Evolutionary conservation across 2,113 vertebrate genomes (phyloP).

Genomic region (Propithecus coquereli): DNA sequence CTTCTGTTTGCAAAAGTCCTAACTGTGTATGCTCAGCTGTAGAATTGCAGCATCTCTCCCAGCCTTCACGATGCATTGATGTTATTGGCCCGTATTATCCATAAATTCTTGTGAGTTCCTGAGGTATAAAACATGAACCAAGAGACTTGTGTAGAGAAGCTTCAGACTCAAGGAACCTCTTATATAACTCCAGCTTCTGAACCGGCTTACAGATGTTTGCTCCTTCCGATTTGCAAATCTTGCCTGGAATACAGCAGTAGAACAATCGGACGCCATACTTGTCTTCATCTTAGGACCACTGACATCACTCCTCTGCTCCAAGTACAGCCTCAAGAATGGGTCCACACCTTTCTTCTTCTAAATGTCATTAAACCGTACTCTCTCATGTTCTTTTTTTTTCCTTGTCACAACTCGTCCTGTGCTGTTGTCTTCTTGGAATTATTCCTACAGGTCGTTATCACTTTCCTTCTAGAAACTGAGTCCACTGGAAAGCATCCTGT

Average conservation of each 20-base stretch:
- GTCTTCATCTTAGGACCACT: background rate
- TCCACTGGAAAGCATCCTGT: background rate
- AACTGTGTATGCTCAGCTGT: background rate
- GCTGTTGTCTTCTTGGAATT: background rate
- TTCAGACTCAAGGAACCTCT: background rate
- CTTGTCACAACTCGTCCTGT: background rate
- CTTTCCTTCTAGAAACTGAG: background rate
- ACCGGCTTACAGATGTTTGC: background rate
- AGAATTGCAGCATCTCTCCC: background rate
- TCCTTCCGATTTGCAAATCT: slow-evolving; percentile 18
- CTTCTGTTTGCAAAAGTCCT: background rate
- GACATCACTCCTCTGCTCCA: background rate
- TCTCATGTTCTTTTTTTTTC: background rate
- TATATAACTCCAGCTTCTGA: background rate
- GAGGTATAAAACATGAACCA: background rate
- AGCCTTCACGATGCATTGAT: background rate
- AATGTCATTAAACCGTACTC: background rate
- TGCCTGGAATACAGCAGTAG: background rate
- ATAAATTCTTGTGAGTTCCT: background rate
- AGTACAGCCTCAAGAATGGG: background rate
- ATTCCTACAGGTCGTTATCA: background rate
- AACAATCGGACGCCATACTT: background rate
- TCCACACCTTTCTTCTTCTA: background rate
- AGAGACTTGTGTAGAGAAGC: background rate
- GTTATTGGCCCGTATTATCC: background rate